Evolutionary conservation across 2,888 invertebrate species (phyloP).

Genomic region (Drepanosiphum platanoidis): DNA sequence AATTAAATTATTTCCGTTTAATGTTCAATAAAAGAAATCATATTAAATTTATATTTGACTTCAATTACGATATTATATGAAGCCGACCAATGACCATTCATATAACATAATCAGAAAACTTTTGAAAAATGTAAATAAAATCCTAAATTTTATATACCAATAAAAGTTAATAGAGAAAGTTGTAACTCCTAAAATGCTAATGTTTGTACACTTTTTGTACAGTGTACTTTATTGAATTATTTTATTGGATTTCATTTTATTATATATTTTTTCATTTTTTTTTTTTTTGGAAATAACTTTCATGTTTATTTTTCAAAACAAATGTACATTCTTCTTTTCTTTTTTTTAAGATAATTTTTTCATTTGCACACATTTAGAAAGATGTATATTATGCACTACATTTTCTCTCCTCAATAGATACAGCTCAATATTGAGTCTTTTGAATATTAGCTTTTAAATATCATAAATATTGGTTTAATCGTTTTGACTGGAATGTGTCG

Average conservation of each 20-base stretch:
- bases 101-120: slow-evolving; percentile 23
- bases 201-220: neutral
- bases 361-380: too few species aligned
- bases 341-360: too few species aligned
- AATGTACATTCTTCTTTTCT: too few species aligned
- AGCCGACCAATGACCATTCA: neutral
- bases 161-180: neutral
- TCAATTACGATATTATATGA: neutral
- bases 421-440: too few species aligned
- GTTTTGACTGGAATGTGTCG: too few species aligned
- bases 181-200: neutral
- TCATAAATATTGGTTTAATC: too few species aligned
- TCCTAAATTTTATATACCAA: neutral
- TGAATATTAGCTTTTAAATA: too few species aligned
- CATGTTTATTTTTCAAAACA: neutral
- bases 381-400: too few species aligned
- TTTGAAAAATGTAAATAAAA: neutral
- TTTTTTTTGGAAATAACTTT: neutral
- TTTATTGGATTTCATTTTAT: neutral
- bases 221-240: neutral
- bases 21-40: neutral
- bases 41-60: neutral
- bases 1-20: neutral
- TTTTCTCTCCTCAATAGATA: too few species aligned
- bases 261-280: neutral